Base-by-base conservation (phyloP, 2,113 vertebrate species). In the Tricholaema leucomelas region DNA sequence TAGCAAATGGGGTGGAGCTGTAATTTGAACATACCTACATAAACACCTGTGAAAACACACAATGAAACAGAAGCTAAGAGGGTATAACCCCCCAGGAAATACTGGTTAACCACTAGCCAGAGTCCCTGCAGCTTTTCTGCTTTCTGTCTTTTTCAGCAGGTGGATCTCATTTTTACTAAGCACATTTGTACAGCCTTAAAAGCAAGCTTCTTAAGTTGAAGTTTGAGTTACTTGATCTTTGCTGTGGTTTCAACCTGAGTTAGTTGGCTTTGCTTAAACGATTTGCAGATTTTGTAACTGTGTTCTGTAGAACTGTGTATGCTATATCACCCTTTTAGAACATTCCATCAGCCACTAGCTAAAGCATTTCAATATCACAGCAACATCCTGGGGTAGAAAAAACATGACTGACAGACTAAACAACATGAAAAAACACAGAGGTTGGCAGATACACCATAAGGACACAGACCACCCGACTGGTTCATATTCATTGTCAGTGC, bases 11-110 rank as follows among this genome's bases (percentile, higher is more conserved):
- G 33, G 25, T 48, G 72, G 52, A 80, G 64, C 56, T 46, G 46
- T 63, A 82, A 36, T n/a, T 59, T 61, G 74, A 56, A 59, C 13
- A 15, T 6, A 12, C 23, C 66, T 31, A 59, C 18, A 61, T 8
- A n/a, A 81, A 64, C 33, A 81, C 5, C 6, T 70, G 46, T 70
- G 50, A 76, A 94, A 91, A 85, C 36, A 65, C 59, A 28, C 19
- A 36, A 14, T 0, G 7, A 85, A 80, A 38, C 25, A 44, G 55
- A 88, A 58, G 46, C 8, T 55, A 73, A 91, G 25, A 70, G 17
- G 25, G 50, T 52, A 28, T 10, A 82, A 89, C 66, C 67, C 36
- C 54, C 70, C 81, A 85, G 91, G 85, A 94, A 94, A 74, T 74
- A 63, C 40, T 64, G 46, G 72, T 77, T 89, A 91, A 54, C 60